Evolutionary conservation across 2,888 invertebrate genomes (phyloP).

Genomic region (Lottia gigantea): DNA sequence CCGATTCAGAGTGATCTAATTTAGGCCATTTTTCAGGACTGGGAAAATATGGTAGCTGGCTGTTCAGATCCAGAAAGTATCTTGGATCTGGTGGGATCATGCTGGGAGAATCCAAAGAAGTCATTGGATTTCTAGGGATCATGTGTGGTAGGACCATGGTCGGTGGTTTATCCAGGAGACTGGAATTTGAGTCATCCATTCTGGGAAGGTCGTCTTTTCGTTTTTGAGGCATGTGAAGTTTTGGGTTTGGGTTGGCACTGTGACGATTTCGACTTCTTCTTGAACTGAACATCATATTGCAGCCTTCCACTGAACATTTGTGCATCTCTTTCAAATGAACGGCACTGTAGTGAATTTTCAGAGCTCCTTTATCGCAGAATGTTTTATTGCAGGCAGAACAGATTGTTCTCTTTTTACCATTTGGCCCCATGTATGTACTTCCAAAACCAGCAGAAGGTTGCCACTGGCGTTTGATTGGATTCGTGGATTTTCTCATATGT

Average conservation of each 20-base stretch:
- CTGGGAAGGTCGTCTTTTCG: conserved; percentile 80
- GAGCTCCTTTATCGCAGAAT: conserved; percentile 99
- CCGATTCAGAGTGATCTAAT: conserved; percentile 39
- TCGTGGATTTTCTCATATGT: conserved; percentile 68
- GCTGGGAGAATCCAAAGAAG: conserved; percentile 43
- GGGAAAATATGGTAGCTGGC: conserved; percentile 52
- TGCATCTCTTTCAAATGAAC: conserved; percentile 99
- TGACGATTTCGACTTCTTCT: conserved; percentile 94
- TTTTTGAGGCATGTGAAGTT: conserved; percentile 94
- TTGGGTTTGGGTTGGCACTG: conserved; percentile 98
- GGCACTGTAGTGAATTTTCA: conserved; percentile 99
- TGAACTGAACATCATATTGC: conserved; percentile 99
- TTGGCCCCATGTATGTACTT: conserved; percentile 63
- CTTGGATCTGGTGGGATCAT: conserved; percentile 41
- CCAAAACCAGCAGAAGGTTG: conserved; percentile 65
- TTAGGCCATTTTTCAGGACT: conserved; percentile 55
- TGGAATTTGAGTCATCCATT: conserved; percentile 41
- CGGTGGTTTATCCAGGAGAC: conserved; percentile 39
- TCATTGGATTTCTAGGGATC: conserved; percentile 35
- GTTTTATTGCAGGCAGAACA: conserved; percentile 98
- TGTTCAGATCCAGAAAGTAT: conserved; percentile 53
- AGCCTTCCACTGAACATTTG: conserved; percentile 97
- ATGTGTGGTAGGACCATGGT: conserved; percentile 44
- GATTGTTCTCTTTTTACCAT: conserved; percentile 90
- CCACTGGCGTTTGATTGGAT: conserved; percentile 70